Base-by-base conservation (phyloP, 2,797 vertebrate genomes). In the Sebastolobus alascanus region DNA sequence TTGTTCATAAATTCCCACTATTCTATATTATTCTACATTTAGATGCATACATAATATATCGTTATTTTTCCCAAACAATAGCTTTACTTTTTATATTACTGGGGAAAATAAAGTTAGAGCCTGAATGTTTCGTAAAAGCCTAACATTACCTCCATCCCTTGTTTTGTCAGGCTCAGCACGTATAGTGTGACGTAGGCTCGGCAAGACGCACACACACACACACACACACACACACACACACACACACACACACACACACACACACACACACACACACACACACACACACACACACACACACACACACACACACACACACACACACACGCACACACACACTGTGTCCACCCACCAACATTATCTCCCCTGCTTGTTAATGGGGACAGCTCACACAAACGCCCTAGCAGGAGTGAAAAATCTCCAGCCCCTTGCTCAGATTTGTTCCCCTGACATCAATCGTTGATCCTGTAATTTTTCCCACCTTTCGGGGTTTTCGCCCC, bases 371-470 rank as follows among this genome's bases (percentile, higher is more conserved):
- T 85, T 90, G 82, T 92, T 92, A 90, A 92, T 91, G 84, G 89
- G 86, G 88, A 90, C 80, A 82, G 76, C 90, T 85, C 84, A 59
- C 84, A 87, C 80, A 83, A 66, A 84, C 69, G 75, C 83, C 80
- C 79, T 27, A 43, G 84, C 89, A 90, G 68, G 77, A 83, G 85
- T 86, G 83, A 93, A 87, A 94, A 91, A 93, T 91, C 76, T 77
- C 79, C 76, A 85, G 79, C 80, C 75, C 68, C 77, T 63, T 88
- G 70, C 86, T 80, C 75, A 71, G 83, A 94, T 94, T 91, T 93
- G 91, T 93, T 94, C 92, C 87, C 92, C 84, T 87, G 90, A 94
- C 93, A 95, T 95, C 90, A 93, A 91, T 89, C 91, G 89, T 92
- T 93, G 91, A 91, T 94, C 91, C 89, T 86, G 89, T 94, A 93